Conservation (phyloP, 2,113 vertebrate genomes). For the Pyrgilauda ruficollis region DNA sequence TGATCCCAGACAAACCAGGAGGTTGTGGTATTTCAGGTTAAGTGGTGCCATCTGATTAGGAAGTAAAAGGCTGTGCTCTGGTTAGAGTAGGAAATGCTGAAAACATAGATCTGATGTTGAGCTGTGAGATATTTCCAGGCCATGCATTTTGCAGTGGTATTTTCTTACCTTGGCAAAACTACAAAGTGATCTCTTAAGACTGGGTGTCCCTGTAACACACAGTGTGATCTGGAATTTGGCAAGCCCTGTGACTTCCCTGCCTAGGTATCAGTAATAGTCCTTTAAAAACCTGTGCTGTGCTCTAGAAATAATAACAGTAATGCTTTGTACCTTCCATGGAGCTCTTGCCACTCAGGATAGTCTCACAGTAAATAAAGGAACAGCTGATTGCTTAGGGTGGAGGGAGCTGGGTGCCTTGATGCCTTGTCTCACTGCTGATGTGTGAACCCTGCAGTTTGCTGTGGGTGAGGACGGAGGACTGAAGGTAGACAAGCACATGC, state of each 20-base stretch:
- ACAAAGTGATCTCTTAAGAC: not conserved
- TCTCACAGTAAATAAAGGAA: not conserved
- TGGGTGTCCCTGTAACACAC: not conserved
- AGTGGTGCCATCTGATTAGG: not conserved
- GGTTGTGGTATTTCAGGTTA: rapidly evolving
- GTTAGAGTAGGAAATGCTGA: not conserved
- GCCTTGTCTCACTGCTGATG: not conserved
- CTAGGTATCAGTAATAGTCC: not conserved
- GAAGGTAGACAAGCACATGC: constrained; percentile 86
- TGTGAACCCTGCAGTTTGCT: constrained; percentile 77
- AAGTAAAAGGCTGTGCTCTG: not conserved
- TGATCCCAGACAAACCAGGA: not conserved
- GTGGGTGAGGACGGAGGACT: constrained; percentile 85
- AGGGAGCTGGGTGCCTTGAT: not conserved
- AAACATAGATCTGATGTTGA: not conserved
- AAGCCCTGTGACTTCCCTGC: not conserved
- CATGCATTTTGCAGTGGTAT: not conserved
- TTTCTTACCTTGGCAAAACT: not conserved
- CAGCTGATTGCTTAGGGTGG: not conserved
- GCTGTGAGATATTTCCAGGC: not conserved
- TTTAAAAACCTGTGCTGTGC: not conserved
- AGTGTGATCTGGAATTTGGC: not conserved
- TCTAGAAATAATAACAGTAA: not conserved
- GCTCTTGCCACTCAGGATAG: not conserved
- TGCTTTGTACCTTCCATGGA: not conserved